These are phyloP conservation scores for Chrysemys picta DNA, from an alignment of 2,113 vertebrate species.

Conservation along the genomic window DNA sequence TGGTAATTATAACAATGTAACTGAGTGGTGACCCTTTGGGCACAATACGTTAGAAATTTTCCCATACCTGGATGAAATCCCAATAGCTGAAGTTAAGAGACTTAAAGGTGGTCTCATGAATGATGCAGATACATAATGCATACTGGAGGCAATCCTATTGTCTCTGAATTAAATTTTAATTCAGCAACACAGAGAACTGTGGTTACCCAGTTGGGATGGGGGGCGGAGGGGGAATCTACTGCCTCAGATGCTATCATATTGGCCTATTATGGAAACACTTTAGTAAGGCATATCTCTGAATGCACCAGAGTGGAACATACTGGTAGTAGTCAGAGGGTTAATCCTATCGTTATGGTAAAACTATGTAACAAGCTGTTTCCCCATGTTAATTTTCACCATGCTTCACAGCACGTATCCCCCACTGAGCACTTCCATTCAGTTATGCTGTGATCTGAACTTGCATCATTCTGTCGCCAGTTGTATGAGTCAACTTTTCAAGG, in stretches of 20 bases:
- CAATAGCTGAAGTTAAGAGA: neutral
- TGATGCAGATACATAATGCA: neutral
- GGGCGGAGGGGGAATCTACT: neutral
- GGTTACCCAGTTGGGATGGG: too few relatives aligned
- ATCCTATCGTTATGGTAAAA: neutral
- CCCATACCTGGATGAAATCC: neutral
- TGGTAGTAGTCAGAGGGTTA: neutral
- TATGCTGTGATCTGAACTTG: neutral
- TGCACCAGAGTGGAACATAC: neutral
- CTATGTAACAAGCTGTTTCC: neutral
- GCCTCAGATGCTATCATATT: neutral
- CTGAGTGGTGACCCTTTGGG: neutral
- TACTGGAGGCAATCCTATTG: neutral
- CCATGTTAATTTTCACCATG: neutral
- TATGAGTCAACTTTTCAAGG: neutral
- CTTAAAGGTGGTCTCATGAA: neutral
- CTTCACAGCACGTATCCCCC: neutral
- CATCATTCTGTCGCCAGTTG: slow-evolving; percentile 11
- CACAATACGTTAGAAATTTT: neutral
- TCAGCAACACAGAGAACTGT: neutral
- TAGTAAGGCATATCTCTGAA: neutral
- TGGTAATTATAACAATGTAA: neutral
- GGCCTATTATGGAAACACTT: neutral
- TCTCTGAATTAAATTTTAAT: neutral
- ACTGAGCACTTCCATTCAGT: neutral